Base-by-base conservation (phyloP, 2,113 vertebrate species). In the Collichthys lucidus region DNA sequence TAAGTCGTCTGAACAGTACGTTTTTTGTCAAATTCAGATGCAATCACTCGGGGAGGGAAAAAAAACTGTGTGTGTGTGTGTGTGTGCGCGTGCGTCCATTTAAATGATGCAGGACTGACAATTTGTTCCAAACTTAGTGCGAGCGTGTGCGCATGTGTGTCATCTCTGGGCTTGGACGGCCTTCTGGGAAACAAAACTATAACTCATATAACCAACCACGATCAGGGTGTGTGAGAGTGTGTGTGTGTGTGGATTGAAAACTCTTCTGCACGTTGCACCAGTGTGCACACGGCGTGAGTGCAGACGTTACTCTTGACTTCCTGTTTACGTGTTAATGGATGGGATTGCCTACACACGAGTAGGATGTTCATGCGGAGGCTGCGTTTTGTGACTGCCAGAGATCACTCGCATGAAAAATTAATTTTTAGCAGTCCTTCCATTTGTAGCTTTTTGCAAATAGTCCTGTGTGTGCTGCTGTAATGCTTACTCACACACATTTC, bases 121-220 rank as follows among this genome's bases (percentile, higher is more conserved):
- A 70, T 24, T 12, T 72, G 53, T 65, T 87, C 72, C 84, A 77
- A 55, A 80, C 80, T 64, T 62, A 64, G 73, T 76, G 77, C 19
- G 11, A 63, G 69, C 65, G 57, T 85, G 49, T 57, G 53, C 11
- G 35, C 53, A 65, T 81, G 77, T 64, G 79, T 64, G 74, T 87
- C 46, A 44, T 86, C 79, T 88, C 52, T 26, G 77, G 57, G 66
- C 66, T 87, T 82, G 80, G 86, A 91, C 15, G 15, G 50, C 77
- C 57, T 88, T 89, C 89, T 85, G 82, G 79, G 84, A 92, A 93
- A 87, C 74, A 90, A 65, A 92, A 88, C 85, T 79, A 89, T 91
- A 91, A 92, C 83, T 93, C 91, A 90, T 40, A 29, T n/a, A 86
- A 74, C 82, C 77, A 69, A 74, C 86, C 80, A n/a, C 77, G 63